Evolutionary conservation across 2,113 vertebrate genomes (phyloP), one percentile per base, ranked within the genome.

Genomic region (Chinchilla lanigera): DNA sequence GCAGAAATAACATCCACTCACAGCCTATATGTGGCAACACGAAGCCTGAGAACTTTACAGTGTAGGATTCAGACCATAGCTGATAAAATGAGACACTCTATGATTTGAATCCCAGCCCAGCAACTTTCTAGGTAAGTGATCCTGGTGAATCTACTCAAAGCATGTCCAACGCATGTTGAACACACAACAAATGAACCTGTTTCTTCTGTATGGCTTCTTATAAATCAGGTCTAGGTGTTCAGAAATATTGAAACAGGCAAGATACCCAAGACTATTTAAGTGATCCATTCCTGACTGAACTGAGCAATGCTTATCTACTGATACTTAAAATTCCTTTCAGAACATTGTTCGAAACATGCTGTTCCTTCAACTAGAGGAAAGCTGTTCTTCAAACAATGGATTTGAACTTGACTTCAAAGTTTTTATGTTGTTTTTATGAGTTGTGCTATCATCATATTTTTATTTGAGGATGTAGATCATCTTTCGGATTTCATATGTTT

Each of bases 281-380:
- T 88, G 94, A 77, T 87, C 58, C 94, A 73, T 97, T 95, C 17
- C 73, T 67, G 63, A 47, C 38, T 75, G 54, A 69, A 90, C 52
- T 44, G 19, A 73, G 33, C 67, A 86, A 13, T 3, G 28, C 4
- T 81, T 92, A 56, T 67, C 61, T 54, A 60, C 35, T 63, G 92
- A 95, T 69, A 80, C 6, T 75, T 95, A 19, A 71, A 93, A 90
- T 83, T 78, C 60, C 94, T 78, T 14, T 82, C 94, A 83, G 47
- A 67, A 97, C 75, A 88, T 47, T 87, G 61, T 90, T 96, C 77
- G 60, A 41, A 94, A 89, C 9, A 88, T 80, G 58, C 78, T 44
- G 17, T 90, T 52, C 5, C 14, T 44, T 83, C 3, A 5, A 95
- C 61, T 92, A 73, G 20, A 2, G 58, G 12, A 97, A 95, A 2